Percentiles rank a stretch among this genome's conserved stretches.
Evolutionary conservation across 2,113 vertebrate species (phyloP).

Genomic region (Peromyscus maniculatus): DNA sequence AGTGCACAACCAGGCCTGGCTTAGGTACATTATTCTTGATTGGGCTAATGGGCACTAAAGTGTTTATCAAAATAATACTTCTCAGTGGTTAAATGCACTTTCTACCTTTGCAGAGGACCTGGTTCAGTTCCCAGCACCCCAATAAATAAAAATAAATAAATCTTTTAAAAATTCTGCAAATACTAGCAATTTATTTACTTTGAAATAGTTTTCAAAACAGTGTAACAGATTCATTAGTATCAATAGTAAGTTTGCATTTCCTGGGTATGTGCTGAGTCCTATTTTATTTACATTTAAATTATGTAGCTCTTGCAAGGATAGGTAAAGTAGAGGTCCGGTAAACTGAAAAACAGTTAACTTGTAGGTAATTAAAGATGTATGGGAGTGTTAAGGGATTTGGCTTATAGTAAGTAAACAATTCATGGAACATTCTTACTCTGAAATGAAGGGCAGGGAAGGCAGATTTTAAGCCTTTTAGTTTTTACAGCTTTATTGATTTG

Average conservation of each 20-base stretch:
- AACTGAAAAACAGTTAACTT: conserved; percentile 37
- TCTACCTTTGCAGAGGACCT: neutral
- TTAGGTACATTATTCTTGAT: conserved; percentile 3
- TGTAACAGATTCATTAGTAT: neutral
- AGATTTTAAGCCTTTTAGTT: conserved; percentile 51
- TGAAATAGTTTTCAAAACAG: conserved; percentile 37
- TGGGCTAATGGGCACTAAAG: conserved; percentile 17
- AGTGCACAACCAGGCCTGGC: neutral
- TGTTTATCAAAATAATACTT: neutral
- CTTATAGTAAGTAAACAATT: conserved; percentile 25
- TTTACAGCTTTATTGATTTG: conserved; percentile 48
- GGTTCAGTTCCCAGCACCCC: neutral
- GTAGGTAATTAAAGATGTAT: neutral
- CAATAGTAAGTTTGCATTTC: conserved; percentile 35
- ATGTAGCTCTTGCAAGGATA: neutral
- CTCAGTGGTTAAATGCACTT: neutral
- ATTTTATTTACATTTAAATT: conserved; percentile 47
- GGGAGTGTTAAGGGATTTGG: neutral
- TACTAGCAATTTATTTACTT: conserved; percentile 50
- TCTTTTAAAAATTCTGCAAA: neutral
- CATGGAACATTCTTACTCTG: conserved; percentile 26
- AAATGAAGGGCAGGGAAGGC: neutral
- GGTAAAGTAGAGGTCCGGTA: neutral
- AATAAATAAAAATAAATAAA: neutral
- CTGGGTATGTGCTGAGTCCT: neutral